Conservation (phyloP, 2,113 vertebrate species). For the Beaufortia kweichowensis region DNA sequence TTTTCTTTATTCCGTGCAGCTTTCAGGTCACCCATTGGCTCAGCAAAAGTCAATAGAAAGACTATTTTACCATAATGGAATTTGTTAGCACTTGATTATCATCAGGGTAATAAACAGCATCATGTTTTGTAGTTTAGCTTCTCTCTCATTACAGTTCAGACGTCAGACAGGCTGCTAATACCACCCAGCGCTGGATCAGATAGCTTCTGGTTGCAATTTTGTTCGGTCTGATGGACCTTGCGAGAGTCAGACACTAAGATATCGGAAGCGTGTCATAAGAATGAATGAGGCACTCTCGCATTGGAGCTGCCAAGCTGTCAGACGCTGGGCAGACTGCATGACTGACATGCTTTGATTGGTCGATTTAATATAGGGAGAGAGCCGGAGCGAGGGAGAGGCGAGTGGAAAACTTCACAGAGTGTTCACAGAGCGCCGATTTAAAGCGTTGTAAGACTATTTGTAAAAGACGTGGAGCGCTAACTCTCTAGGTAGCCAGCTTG, state of each 20-base stretch:
- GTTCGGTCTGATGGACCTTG: slow-evolving; percentile 58
- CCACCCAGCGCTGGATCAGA: slow-evolving; percentile 53
- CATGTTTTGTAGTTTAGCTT: slow-evolving; percentile 18
- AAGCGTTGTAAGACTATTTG: slow-evolving; percentile 77
- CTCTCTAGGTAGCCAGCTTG: slow-evolving; percentile 76
- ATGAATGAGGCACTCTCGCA: slow-evolving; percentile 77
- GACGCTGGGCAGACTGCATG: slow-evolving; percentile 72
- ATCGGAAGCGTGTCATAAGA: slow-evolving; percentile 80
- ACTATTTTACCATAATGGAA: slow-evolving; percentile 18
- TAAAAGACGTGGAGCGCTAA: slow-evolving; percentile 77
- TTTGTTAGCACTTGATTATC: slow-evolving; percentile 16
- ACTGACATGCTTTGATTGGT: slow-evolving; percentile 79
- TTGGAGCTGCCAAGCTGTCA: slow-evolving; percentile 77
- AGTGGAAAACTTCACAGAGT: slow-evolving; percentile 64
- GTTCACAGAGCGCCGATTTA: slow-evolving; percentile 56
- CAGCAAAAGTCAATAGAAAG: slow-evolving; percentile 18
- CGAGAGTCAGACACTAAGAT: slow-evolving; percentile 63
- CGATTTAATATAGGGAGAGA: slow-evolving; percentile 76
- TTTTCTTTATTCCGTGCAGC: background rate
- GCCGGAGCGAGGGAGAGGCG: slow-evolving; percentile 61
- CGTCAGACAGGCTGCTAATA: slow-evolving; percentile 50
- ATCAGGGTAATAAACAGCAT: slow-evolving; percentile 33
- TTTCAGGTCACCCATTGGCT: background rate
- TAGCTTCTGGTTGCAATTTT: slow-evolving; percentile 55
- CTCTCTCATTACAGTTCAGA: slow-evolving; percentile 30